Percentiles rank a stretch among this genome's conserved stretches.
Evolutionary conservation across 2,797 vertebrate genomes (phyloP).

Genomic region (Squalus acanthias): DNA sequence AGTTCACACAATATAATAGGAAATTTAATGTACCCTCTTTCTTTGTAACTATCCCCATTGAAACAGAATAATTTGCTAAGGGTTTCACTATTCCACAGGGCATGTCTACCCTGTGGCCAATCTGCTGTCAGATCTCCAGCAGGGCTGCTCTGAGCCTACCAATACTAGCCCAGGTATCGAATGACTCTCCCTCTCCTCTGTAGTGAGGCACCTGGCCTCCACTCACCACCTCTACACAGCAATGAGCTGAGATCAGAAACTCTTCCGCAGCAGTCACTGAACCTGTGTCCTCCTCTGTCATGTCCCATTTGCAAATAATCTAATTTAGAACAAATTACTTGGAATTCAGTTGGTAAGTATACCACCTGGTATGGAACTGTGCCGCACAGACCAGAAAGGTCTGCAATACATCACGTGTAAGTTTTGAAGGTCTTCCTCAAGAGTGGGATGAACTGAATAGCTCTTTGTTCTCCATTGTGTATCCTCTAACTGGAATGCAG

Average conservation of each 20-base stretch:
- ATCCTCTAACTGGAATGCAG: too few relatives aligned
- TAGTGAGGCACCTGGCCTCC: background rate
- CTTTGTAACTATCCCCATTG: background rate
- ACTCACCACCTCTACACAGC: background rate
- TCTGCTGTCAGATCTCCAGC: background rate
- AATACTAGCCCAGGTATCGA: background rate
- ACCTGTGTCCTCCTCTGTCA: background rate
- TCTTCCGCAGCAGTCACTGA: background rate
- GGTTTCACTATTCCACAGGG: background rate
- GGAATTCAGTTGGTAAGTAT: background rate
- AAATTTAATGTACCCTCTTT: background rate
- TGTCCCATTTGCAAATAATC: background rate
- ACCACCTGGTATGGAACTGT: background rate
- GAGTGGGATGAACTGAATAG: too few relatives aligned
- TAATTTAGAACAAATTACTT: background rate
- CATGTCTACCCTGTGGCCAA: background rate
- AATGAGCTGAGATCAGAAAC: background rate
- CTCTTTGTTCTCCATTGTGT: too few relatives aligned
- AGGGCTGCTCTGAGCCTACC: background rate
- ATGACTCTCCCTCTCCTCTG: background rate
- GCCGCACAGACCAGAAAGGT: background rate
- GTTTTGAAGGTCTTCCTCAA: too few relatives aligned
- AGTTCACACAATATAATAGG: background rate
- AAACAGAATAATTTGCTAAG: background rate
- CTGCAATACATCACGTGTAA: too few relatives aligned